Evolutionary conservation across 2,888 invertebrate genomes (phyloP), one percentile per base, ranked within the genome.

Genomic region (Aromia moschata): DNA sequence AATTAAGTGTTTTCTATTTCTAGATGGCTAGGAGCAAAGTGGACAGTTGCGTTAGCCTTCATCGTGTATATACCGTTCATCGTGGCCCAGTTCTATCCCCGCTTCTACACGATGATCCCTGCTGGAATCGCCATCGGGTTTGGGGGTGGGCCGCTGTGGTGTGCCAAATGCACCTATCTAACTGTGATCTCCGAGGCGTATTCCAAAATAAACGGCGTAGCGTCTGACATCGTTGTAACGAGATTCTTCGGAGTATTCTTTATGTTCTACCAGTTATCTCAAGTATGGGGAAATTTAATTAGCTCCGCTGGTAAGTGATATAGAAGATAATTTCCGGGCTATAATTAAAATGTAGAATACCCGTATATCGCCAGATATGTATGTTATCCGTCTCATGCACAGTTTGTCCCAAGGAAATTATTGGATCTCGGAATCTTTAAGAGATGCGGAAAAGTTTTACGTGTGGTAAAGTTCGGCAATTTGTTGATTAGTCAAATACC

Each of bases 201-300:
- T 74, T 84, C 93, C 0, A 86, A 86, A 69, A 80, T 93, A 45
- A 87, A 89, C 0, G 88, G 89, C 10, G 84, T 89, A 1, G 79
- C 85, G 16, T 83, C 87, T 2, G 92, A 94, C 63, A 89, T 93
- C 2, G 85, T 93, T 55, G 93, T 96, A 41, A 93, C 94, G 7
- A 84, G 93, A 70, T 96, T 96, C 82, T 97, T 97, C 77, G 97
- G 97, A 0, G 85, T 96, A 3, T 98, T 98, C 83, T 98, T 96
- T 84, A 93, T 96, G 89, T 92, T 96, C 79, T 96, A 94, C 79
- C 96, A 96, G 80, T 90, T 94, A 85, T 93, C 96, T n/a, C 93
- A 96, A 83, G 92, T 96, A 43, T 93, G 94, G 92, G 96, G 96
- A 0, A 96, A 96, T 79, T 85, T 96, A 5, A 89, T 95, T 61